phyloP scores from a whole-genome alignment of 2,888 invertebrate genomes.

The Lepidonotus clava region DNA sequence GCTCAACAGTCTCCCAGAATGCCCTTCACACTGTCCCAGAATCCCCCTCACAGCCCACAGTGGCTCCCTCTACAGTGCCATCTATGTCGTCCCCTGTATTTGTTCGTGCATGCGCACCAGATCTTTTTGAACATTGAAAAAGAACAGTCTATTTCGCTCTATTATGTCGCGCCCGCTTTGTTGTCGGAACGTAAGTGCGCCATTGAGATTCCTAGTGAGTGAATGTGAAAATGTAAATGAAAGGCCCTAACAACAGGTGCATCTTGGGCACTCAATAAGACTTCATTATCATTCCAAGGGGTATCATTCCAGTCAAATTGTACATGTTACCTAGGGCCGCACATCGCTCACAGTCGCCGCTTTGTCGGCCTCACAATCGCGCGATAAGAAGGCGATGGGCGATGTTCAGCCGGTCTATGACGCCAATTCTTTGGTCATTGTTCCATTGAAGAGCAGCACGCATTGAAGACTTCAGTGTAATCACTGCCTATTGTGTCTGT shows the following conservation, averaged over 20 bases:
- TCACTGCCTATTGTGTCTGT: conserved; percentile 32
- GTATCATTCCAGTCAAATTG: conserved; percentile 44
- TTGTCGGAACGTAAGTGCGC: background rate
- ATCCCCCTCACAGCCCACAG: background rate
- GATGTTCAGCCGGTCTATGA: conserved; percentile 45
- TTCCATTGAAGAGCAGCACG: conserved; percentile 12
- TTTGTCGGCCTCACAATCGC: conserved; percentile 12
- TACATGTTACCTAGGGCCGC: conserved; percentile 31
- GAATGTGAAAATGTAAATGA: conserved; percentile 36
- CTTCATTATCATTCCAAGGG: conserved; percentile 32
- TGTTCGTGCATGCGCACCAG: background rate
- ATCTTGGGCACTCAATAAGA: conserved; percentile 25
- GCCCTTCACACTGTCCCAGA: background rate
- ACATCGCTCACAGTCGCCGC: background rate
- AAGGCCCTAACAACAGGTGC: conserved; percentile 43
- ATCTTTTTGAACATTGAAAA: conserved; percentile 44
- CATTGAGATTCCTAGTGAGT: background rate
- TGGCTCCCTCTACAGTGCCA: background rate
- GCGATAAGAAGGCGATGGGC: conserved; percentile 40
- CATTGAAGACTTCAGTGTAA: conserved; percentile 52
- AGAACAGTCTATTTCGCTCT: conserved; percentile 43
- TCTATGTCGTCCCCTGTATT: background rate
- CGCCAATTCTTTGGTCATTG: conserved; percentile 47
- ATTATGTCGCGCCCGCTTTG: conserved; percentile 24
- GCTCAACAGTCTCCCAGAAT: background rate